phyloP scores from a whole-genome alignment of 1,140 invertebrate species.

The Ridgeia piscesae region DNA sequence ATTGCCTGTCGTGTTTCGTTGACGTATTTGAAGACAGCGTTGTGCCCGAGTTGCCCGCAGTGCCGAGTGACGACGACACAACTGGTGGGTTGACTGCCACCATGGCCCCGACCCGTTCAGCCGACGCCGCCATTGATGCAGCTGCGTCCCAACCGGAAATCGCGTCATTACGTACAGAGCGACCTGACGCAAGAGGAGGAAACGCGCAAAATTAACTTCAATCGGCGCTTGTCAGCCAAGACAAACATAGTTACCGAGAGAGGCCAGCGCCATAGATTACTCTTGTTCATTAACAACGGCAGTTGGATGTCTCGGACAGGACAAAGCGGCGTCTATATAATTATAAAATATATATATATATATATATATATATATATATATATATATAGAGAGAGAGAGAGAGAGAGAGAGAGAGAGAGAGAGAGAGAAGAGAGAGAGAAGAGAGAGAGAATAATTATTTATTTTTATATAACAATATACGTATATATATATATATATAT shows the following conservation, averaged over 20 bases:
- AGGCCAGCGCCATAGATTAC: neutral
- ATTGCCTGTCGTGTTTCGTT: neutral
- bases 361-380: too few relatives aligned
- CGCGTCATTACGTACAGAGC: neutral
- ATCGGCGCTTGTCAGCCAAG: neutral
- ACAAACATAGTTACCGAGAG: neutral
- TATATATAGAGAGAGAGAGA: too few relatives aligned
- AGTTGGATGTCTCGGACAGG: neutral
- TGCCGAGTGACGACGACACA: neutral
- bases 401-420: too few relatives aligned
- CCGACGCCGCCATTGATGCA: neutral
- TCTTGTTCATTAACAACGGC: neutral
- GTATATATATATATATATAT: too few relatives aligned
- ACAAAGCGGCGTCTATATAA: too few relatives aligned
- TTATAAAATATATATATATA: too few relatives aligned
- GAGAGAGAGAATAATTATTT: too few relatives aligned
- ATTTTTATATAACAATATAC: too few relatives aligned
- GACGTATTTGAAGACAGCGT: neutral
- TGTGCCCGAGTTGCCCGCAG: too few relatives aligned
- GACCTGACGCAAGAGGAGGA: neutral
- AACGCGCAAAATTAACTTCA: conserved; percentile 5
- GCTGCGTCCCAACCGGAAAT: neutral
- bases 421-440: too few relatives aligned
- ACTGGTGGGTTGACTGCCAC: neutral
- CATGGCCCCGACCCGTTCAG: neutral